Base-by-base conservation (phyloP, 1,140 invertebrate species). In the Branchinecta lynchi region DNA sequence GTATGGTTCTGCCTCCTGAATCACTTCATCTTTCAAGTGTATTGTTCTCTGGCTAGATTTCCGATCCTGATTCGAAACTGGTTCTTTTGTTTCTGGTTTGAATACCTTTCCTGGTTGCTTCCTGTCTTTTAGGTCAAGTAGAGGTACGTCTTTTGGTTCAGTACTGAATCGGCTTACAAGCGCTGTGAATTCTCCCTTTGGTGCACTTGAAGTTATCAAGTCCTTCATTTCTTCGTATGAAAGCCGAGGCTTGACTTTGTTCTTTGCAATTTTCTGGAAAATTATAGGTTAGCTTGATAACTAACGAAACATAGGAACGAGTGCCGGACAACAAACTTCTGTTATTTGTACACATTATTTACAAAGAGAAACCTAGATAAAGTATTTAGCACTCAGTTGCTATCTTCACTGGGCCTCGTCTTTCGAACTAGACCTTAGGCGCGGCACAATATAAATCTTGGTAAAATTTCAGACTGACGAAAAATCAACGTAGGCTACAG, bases 201-300 rank as follows among this genome's bases (percentile, higher is more conserved):
- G 12, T 15, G 17, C 12, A 15, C 17, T 60, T 60, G 12, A 12
- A 15, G 12, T 20, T 15, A 60, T 60, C 12, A 60, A 3, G 1
- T 60, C 17, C 17, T 60, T 60, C 51, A 60, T 60, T 60, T 60
- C 51, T 60, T 60, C 2, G 17, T 20, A 60, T 20, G 51, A 60
- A 60, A 60, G 51, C 17, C 17, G 12, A 15, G 51, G 51, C 12
- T 20, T 12, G 17, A 60, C 51, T 60, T 20, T 12, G 17, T 60
- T 60, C 51, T 60, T 60, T 60, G 17, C 51, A 60, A 60, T 60
- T 60, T 60, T 60, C 51, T 60, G 51, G 12, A 60, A 60, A 60
- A 3, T 32, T 3, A 32, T 32, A 32, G 32, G 32, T 32, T 32
- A 32, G 32, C 32, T 32, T 32, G 32, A 32, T 32, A 32, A 32